Conservation (phyloP, 2,113 vertebrate genomes). For the Microcebus tavaratra region DNA sequence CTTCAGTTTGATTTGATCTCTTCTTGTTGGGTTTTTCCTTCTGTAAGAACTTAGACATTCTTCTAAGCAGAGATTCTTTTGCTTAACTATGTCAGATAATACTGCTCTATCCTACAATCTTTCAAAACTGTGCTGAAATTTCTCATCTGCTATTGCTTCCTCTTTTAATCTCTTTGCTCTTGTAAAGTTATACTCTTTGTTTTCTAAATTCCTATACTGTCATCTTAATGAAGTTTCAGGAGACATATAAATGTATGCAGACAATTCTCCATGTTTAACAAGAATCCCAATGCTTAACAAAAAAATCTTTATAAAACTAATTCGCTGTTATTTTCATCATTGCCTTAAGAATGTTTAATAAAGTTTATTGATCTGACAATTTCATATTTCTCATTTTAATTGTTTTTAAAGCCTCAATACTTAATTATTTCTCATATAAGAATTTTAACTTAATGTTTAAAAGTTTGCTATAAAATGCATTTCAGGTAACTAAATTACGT, state of each 20-base stretch:
- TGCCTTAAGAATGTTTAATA: not conserved
- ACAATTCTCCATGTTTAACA: not conserved
- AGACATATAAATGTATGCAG: not conserved
- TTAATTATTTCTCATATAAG: not conserved
- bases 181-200: not conserved
- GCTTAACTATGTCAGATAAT: no score
- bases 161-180: no score
- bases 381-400: not conserved
- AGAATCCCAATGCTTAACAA: not conserved
- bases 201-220: not conserved
- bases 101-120: no score
- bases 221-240: slow-evolving; percentile 1
- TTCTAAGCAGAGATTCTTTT: no score
- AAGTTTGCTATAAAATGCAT: not conserved
- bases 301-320: not conserved
- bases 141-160: no score
- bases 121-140: no score
- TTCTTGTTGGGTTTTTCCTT: no score
- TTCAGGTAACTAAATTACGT: not conserved
- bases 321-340: not conserved
- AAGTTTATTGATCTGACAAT: not conserved
- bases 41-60: no score
- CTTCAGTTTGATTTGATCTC: no score
- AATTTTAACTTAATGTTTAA: not conserved
- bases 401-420: not conserved